Conservation (phyloP, 2,113 vertebrate species). For the Melanerpes formicivorus region DNA sequence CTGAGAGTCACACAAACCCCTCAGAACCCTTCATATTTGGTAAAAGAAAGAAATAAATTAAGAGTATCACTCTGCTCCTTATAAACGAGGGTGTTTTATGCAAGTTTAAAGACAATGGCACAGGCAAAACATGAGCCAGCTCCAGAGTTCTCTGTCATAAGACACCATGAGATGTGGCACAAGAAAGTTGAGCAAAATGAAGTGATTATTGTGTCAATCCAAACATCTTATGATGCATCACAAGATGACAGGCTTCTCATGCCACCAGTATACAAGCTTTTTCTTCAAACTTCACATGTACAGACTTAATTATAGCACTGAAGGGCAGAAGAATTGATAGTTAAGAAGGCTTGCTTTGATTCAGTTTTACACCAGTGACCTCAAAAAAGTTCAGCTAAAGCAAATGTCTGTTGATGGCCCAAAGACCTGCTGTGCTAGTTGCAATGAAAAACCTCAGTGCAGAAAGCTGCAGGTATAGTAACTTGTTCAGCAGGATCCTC, state of each 20-base stretch:
- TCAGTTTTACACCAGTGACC: neutral
- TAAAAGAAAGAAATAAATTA: neutral
- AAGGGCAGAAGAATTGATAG: neutral
- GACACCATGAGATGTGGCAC: neutral
- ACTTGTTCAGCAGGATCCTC: slow-evolving; percentile 51
- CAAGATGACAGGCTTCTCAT: slow-evolving; percentile 30
- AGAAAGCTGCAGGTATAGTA: neutral
- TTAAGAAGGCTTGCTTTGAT: neutral
- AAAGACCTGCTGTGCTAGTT: slow-evolving; percentile 12
- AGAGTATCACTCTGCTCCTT: neutral
- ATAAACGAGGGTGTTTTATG: neutral
- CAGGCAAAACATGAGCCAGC: neutral
- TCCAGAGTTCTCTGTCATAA: slow-evolving; percentile 29
- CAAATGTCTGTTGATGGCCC: neutral
- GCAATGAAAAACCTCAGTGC: neutral
- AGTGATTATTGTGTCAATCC: slow-evolving; percentile 18
- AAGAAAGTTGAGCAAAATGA: neutral
- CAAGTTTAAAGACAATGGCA: neutral
- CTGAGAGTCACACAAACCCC: neutral
- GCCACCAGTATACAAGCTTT: neutral
- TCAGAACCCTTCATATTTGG: neutral
- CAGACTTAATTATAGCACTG: neutral
- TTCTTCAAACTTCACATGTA: neutral
- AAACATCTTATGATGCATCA: slow-evolving; percentile 42
- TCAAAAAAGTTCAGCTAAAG: slow-evolving; percentile 30